Evolutionary conservation across 2,113 vertebrate genomes (phyloP), one percentile per base, ranked within the genome.

Genomic region (Petrocephalus microphthalmus): DNA sequence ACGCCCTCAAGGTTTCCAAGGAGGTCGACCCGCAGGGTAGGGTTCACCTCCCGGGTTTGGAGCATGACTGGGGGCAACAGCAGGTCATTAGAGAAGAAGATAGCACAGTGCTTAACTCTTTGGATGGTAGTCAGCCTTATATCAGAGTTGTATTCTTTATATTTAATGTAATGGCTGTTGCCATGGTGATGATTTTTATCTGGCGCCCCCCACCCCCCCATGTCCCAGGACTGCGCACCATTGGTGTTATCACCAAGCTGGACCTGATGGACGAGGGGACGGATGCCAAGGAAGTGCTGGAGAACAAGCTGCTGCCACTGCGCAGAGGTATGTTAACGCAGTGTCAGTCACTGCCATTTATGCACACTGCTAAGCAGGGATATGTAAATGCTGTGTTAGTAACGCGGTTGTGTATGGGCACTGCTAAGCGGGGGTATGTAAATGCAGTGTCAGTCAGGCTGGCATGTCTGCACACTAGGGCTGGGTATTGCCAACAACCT

Each of bases 211-310:
- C 42, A 42, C 54, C 20, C 15, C n/a, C 87, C 83, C 87, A 53
- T 49, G 90, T 37, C 88, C 91, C 89, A 99, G 98, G 98, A 67
- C 91, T 99, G 85, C 91, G 98, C 87, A 99, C 98, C 2, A 99
- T 99, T 0, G 98, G 98, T 0, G 98, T 99, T 89, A 99, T 99
- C 94, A 99, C 98, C 87, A 99, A 99, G 74, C 94, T 99, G 90
- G 98, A 99, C 85, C 94, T 99, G 91, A 99, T 99, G 98, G 98
- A 99, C 0, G 98, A 99, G 51, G 98, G 98, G 90, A 99, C 98
- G 0, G 98, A 99, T 0, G 98, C 98, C 74, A 94, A 96, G 52
- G 98, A 99, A 7, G 94, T 99, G 90, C 94, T 99, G 93, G 98
- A 99, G 92, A 99, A 99, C 93, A 99, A 99, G 86, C 95, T 99